A percentile compares a stretch with the other conserved stretches of the same genome.
Conservation (phyloP, 2,888 invertebrate genomes). For the Pyrrhia umbra region DNA sequence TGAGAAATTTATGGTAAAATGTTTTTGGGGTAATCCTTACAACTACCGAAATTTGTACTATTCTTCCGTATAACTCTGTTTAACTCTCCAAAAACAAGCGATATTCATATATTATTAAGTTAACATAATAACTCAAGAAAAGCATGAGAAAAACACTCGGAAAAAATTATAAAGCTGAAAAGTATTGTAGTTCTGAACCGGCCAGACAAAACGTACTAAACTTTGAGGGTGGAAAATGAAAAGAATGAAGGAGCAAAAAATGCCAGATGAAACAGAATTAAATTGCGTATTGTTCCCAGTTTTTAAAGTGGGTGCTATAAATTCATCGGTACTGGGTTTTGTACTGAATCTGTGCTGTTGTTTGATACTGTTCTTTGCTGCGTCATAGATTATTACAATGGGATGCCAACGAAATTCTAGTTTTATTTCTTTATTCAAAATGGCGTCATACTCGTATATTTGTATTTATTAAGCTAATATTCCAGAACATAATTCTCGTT, state of each 20-base stretch:
- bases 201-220: slow-evolving; percentile 27
- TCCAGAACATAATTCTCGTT: no score
- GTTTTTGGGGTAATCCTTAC: no score
- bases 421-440: no score
- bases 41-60: no score
- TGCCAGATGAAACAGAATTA: slow-evolving; percentile 24
- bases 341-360: background rate
- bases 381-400: background rate
- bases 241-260: slow-evolving; percentile 28
- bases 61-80: no score
- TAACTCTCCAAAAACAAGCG: background rate
- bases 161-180: background rate
- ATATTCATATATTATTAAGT: background rate
- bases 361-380: background rate
- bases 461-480: no score
- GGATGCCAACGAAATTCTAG: no score
- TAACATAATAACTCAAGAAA: background rate
- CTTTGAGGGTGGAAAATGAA: slow-evolving; percentile 25
- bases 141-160: background rate
- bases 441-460: no score
- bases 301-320: slow-evolving; percentile 30
- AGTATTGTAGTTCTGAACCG: background rate
- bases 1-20: no score
- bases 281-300: slow-evolving; percentile 34
- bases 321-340: slow-evolving; percentile 24